Base-by-base conservation (phyloP, 2,888 invertebrate genomes). In the Crioceris asparagi region DNA sequence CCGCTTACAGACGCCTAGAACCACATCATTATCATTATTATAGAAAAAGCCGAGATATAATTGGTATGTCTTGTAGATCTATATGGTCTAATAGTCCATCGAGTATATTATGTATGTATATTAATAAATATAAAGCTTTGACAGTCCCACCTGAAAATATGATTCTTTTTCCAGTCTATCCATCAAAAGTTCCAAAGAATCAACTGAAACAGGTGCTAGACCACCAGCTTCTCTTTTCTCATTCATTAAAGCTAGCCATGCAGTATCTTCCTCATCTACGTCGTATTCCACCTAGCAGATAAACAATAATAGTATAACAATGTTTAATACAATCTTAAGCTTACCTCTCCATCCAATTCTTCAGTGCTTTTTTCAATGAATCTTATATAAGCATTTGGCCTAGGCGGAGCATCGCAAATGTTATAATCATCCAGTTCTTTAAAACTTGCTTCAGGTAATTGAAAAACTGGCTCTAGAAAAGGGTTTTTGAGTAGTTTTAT, bases 141-240 rank as follows among this genome's bases (percentile, higher is more conserved):
- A n/a, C n/a, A 11, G 6, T n/a, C 17, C 46, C 54, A 79, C 80
- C 65, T 91, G 90, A 61, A 94, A 94, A 62, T 90, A 91, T 1
- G 94, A 94, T 62, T 96, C 96, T 62, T 98, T 98, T 59, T 98
- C 97, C 50, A 98, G 68, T 38, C 96, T 74, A 65, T 98, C 97
- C 92, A 98, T 96, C 2, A 97, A 67, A n/a, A 91, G 64, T 61
- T 98, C 97, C 59, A 98, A 77, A 0, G 83, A 84, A 57, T 92
- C 90, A 17, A 90, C 83, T 26, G 82, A 78, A n/a, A 97, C 82
- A 0, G 77, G 69, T 3, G 79, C 75, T 19, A 88, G 60, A 2
- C 79, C 78, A 35, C 79, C 75, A 27, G 78, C 75, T 36, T 75
- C 70, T 32, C 97, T 72, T 49, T 78, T 75, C 51, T 87, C 84